A percentile compares a stretch with the other conserved stretches of the same genome.
Conservation (phyloP, 2,888 invertebrate species). For the Eupithecia subumbrata region DNA sequence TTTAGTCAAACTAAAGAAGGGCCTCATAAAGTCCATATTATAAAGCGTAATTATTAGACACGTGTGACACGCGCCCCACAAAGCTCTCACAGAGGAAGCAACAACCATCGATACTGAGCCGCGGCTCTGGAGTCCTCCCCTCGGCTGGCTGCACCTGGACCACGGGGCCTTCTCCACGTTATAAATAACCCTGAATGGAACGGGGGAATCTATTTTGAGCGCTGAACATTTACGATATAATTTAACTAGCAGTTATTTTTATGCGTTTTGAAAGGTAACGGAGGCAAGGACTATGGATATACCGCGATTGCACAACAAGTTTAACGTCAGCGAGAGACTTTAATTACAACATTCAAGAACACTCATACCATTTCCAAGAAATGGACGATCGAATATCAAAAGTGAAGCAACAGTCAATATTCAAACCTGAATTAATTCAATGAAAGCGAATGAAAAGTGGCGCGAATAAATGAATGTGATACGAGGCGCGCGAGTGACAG, state of each 20-base stretch:
- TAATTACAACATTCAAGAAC: background rate
- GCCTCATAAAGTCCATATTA: constrained; percentile 1
- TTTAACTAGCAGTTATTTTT: constrained; percentile 34
- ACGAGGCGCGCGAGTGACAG: constrained; percentile 26
- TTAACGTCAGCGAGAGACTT: background rate
- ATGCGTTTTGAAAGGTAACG: constrained; percentile 29
- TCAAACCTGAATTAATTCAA: constrained; percentile 16
- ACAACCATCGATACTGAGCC: background rate
- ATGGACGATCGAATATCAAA: constrained; percentile 13
- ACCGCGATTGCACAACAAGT: constrained; percentile 12
- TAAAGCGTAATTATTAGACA: constrained; percentile 16
- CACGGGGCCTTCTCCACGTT: constrained; percentile 32
- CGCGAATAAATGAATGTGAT: constrained; percentile 25
- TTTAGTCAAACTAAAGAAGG: background rate
- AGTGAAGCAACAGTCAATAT: background rate
- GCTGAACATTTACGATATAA: constrained; percentile 39
- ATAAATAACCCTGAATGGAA: constrained; percentile 38
- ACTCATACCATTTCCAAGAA: background rate
- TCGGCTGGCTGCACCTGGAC: constrained; percentile 14
- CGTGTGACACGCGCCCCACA: constrained; percentile 5
- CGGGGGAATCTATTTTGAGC: constrained; percentile 37
- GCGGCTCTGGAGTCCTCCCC: background rate
- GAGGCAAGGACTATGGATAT: constrained; percentile 16
- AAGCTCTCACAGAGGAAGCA: background rate
- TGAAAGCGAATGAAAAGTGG: constrained; percentile 24